phyloP scores from a whole-genome alignment of 2,797 vertebrate species.

The Crenuchus spilurus region DNA sequence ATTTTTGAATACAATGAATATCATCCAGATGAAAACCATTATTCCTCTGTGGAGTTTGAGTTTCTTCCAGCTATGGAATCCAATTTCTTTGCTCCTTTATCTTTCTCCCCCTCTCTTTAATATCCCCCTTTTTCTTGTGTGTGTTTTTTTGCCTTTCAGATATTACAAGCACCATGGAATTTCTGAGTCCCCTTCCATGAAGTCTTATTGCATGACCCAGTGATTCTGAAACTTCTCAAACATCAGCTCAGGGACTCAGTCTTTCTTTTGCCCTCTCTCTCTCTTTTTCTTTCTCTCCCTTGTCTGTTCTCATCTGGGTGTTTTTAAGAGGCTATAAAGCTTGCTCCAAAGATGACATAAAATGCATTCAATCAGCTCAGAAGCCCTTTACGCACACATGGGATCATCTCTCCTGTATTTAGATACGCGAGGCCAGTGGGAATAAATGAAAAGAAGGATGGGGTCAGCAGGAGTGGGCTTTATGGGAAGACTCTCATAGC shows the following conservation, averaged over 20 bases:
- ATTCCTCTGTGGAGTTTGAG: slow-evolving; percentile 70
- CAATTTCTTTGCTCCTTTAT: slow-evolving; percentile 58
- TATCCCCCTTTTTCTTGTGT: too few species aligned
- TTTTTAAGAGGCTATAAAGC: slow-evolving; percentile 65
- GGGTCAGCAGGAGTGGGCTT: slow-evolving; percentile 48
- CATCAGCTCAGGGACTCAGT: slow-evolving; percentile 34
- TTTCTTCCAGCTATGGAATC: slow-evolving; percentile 76
- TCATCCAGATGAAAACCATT: slow-evolving; percentile 80
- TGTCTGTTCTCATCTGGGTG: slow-evolving; percentile 56
- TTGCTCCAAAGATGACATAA: slow-evolving; percentile 44
- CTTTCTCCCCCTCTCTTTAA: slow-evolving; percentile 52
- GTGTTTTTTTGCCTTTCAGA: slow-evolving; percentile 59
- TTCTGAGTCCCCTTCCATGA: slow-evolving; percentile 63
- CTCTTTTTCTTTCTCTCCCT: slow-evolving; percentile 38
- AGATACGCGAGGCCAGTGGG: slow-evolving; percentile 60
- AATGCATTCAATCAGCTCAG: slow-evolving; percentile 54
- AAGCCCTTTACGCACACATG: slow-evolving; percentile 57
- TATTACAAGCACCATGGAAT: slow-evolving; percentile 67
- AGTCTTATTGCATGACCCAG: slow-evolving; percentile 54
- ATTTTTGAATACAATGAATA: slow-evolving; percentile 75
- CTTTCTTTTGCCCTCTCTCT: slow-evolving; percentile 16
- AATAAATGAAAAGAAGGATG: background rate
- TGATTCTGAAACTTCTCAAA: slow-evolving; percentile 58
- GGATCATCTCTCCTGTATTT: background rate
- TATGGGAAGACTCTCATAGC: slow-evolving; percentile 74